Percentiles rank a stretch among this genome's conserved stretches.
Evolutionary conservation across 92 coral and sea anemone genomes (phyloP).

Genomic region (Ricordea florida): DNA sequence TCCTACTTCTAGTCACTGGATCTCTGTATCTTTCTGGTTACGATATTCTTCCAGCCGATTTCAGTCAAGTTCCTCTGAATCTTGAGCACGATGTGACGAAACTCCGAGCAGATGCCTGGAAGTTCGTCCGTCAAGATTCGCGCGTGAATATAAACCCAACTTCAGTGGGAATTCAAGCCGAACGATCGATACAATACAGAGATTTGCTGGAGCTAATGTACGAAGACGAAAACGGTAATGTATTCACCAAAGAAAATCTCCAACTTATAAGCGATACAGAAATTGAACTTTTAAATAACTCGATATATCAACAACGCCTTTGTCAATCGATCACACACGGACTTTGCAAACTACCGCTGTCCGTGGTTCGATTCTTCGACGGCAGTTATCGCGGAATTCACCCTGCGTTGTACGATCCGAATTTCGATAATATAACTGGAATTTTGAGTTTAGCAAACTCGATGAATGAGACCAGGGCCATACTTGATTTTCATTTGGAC

Average conservation of each 20-base stretch:
- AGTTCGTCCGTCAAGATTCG: conserved; percentile 84
- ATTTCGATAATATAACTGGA: conserved; percentile 58
- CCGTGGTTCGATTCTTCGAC: conserved; percentile 89
- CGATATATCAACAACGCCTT: conserved; percentile 66
- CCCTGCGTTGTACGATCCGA: conserved; percentile 70
- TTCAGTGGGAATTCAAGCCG: conserved; percentile 74
- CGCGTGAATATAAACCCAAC: conserved; percentile 79
- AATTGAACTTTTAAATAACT: conserved; percentile 59
- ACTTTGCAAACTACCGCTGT: conserved; percentile 71
- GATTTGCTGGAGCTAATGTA: conserved; percentile 85
- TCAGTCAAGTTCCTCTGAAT: conserved; percentile 88
- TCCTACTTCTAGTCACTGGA: conserved; percentile 70
- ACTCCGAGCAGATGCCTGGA: conserved; percentile 97
- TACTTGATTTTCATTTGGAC: conserved; percentile 80
- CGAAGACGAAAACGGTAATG: conserved; percentile 72
- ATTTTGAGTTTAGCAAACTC: conserved; percentile 62
- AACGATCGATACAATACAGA: conserved; percentile 70
- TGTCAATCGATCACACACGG: conserved; percentile 62
- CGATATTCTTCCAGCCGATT: conserved; percentile 93
- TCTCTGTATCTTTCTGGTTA: conserved; percentile 77
- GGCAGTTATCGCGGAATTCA: conserved; percentile 71
- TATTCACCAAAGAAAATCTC: conserved; percentile 70
- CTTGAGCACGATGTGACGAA: conserved; percentile 85
- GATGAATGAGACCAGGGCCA: conserved; percentile 69
- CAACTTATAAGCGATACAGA: conserved; percentile 64